These are phyloP conservation scores for Nycticorax nycticorax DNA, from an alignment of 2,113 vertebrate genomes.

Conservation along the genomic window DNA sequence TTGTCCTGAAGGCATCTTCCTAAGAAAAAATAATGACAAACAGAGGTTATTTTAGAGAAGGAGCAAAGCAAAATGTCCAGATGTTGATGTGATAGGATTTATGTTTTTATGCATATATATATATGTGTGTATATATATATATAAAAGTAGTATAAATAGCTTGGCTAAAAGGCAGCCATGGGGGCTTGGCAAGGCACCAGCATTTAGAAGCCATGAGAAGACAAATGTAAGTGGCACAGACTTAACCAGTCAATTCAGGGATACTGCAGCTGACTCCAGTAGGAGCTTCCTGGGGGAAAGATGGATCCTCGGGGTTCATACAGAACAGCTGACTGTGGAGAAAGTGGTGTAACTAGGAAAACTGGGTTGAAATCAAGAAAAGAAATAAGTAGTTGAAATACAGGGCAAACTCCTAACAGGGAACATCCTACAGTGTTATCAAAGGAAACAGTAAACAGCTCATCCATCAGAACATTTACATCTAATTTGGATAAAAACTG, in stretches of 20 bases:
- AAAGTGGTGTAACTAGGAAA: background rate
- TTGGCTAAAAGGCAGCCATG: background rate
- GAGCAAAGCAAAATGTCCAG: background rate
- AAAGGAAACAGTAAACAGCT: background rate
- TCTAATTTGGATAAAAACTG: constrained; percentile 12
- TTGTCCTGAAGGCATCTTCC: background rate
- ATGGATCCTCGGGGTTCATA: background rate
- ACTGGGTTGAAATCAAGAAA: background rate
- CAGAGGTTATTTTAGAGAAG: background rate
- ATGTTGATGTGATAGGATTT: background rate
- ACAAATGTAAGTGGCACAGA: background rate
- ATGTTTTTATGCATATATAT: background rate
- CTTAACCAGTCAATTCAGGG: background rate
- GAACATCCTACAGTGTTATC: background rate
- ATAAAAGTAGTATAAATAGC: background rate
- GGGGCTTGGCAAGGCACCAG: background rate
- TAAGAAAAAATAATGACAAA: background rate
- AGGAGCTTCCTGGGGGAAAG: constrained; percentile 2
- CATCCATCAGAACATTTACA: background rate
- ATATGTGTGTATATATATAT: background rate
- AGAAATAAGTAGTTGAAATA: background rate
- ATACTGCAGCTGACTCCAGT: background rate
- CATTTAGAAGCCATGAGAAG: background rate
- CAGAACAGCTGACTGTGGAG: background rate
- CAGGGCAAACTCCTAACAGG: background rate